Evolutionary conservation across 2,888 invertebrate genomes (phyloP).

Genomic region (Metopia argyrocephala): DNA sequence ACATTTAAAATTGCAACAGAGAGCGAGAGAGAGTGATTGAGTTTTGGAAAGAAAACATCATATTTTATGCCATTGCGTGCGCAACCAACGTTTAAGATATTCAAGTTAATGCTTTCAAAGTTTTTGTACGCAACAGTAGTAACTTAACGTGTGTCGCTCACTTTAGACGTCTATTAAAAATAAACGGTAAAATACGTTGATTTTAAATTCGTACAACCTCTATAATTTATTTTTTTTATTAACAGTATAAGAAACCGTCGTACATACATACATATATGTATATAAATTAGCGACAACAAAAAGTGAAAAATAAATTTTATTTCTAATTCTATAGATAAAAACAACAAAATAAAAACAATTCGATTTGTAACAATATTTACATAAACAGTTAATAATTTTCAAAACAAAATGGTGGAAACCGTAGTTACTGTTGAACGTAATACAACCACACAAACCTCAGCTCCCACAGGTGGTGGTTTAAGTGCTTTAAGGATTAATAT

Average conservation of each 20-base stretch:
- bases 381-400: conserved; percentile 18
- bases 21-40: conserved; percentile 32
- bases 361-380: conserved; percentile 16
- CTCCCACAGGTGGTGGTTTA: conserved; percentile 78
- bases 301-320: conserved; percentile 14
- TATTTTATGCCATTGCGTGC: conserved; percentile 46
- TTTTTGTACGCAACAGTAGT: conserved; percentile 58
- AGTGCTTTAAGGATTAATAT: conserved; percentile 87
- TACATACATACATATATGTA: background rate
- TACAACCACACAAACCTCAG: conserved; percentile 78
- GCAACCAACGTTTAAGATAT: conserved; percentile 28
- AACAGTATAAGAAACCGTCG: background rate
- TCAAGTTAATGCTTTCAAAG: conserved; percentile 26
- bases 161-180: conserved; percentile 35
- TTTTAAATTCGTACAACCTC: background rate
- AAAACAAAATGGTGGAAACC: conserved; percentile 88
- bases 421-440: conserved; percentile 88
- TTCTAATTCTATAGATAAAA: background rate
- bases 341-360: conserved; percentile 13
- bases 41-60: conserved; percentile 20
- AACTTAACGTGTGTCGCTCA: conserved; percentile 55
- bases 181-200: conserved; percentile 10
- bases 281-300: conserved; percentile 6
- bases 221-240: conserved; percentile 1
- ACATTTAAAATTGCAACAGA: background rate